Percentiles rank a stretch among this genome's conserved stretches.
These are phyloP conservation scores for Meriones psammophilus DNA, from an alignment of 2,797 vertebrate genomes.

Conservation along the genomic window DNA sequence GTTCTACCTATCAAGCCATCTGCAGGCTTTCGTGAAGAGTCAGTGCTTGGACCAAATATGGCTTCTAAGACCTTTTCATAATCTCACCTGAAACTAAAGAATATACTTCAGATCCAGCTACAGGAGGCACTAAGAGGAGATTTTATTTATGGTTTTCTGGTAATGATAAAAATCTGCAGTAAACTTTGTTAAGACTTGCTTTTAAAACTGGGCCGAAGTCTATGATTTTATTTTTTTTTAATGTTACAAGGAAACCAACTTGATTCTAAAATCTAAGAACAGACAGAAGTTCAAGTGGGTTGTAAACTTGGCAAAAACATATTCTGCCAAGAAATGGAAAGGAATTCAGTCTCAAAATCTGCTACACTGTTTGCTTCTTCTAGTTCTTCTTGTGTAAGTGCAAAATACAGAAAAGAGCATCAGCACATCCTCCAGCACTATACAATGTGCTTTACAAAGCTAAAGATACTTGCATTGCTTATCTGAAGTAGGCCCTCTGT, in stretches of 20 bases:
- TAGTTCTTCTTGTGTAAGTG: constrained; percentile 64
- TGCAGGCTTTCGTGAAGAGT: background rate
- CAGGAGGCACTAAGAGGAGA: background rate
- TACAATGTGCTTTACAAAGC: background rate
- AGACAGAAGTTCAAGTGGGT: constrained; percentile 86
- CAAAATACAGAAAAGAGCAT: constrained; percentile 62
- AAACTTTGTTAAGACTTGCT: constrained; percentile 55
- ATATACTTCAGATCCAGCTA: background rate
- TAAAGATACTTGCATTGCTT: constrained; percentile 20
- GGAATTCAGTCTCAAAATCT: constrained; percentile 76
- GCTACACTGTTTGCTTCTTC: constrained; percentile 67
- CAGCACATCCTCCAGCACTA: background rate
- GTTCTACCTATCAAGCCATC: background rate
- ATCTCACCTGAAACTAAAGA: constrained; percentile 52
- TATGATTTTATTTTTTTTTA: constrained; percentile 58
- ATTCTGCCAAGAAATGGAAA: constrained; percentile 73
- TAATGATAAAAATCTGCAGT: constrained; percentile 47
- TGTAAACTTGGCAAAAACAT: constrained; percentile 84
- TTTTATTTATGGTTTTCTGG: constrained; percentile 25
- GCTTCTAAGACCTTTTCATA: background rate
- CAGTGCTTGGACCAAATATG: background rate
- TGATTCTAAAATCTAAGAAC: constrained; percentile 83
- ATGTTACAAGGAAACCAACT: constrained; percentile 66
- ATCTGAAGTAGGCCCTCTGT: constrained; percentile 40
- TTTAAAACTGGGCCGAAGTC: constrained; percentile 31